phyloP scores from a whole-genome alignment of 2,888 invertebrate genomes.

The Operophtera brumata region DNA sequence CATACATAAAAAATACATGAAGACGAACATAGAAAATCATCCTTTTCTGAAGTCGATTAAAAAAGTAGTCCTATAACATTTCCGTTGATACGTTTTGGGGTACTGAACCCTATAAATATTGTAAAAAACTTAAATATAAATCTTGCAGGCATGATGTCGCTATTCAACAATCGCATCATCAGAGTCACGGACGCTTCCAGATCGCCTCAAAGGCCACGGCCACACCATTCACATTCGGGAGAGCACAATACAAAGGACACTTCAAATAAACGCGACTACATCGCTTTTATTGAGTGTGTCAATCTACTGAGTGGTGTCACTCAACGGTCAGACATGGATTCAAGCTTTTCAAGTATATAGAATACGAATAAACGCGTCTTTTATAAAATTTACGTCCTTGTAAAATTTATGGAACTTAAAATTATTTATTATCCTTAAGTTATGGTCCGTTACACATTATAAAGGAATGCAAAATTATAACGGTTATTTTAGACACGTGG shows the following conservation, averaged over 20 bases:
- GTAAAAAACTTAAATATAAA: too few relatives aligned
- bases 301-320: conserved; percentile 61
- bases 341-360: conserved; percentile 47
- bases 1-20: too few relatives aligned
- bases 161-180: conserved; percentile 34
- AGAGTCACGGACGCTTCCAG: conserved; percentile 23
- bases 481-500: conserved; percentile 2
- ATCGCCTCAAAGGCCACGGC: conserved; percentile 15
- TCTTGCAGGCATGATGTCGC: conserved; percentile 35
- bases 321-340: conserved; percentile 73
- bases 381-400: conserved; percentile 55
- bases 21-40: background rate
- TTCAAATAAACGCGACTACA: conserved; percentile 55
- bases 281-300: conserved; percentile 59
- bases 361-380: conserved; percentile 51
- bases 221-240: conserved; percentile 29
- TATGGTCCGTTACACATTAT: conserved; percentile 14
- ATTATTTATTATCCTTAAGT: conserved; percentile 25
- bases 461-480: conserved; percentile 20
- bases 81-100: too few relatives aligned
- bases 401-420: conserved; percentile 45
- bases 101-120: too few relatives aligned
- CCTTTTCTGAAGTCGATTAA: too few relatives aligned
- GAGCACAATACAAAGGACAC: conserved; percentile 54
- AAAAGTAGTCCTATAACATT: too few relatives aligned